Percentiles rank a stretch among this genome's conserved stretches.
Conservation (phyloP, 2,113 vertebrate genomes). For the mouse (Mus musculus) region DNA sequence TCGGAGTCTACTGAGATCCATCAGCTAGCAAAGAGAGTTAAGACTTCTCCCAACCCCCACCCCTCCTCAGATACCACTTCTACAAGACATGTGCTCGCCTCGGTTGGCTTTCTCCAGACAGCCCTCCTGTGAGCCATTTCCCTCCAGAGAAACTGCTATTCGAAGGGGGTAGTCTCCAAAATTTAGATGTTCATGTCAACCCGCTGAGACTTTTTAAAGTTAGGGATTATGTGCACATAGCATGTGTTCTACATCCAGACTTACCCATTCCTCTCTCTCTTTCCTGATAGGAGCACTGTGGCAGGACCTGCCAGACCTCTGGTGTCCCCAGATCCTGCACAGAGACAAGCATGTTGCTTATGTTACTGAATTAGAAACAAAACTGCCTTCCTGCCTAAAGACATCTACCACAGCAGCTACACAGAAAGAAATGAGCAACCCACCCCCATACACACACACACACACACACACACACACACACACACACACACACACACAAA, state of each 20-base stretch:
- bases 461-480: background rate
- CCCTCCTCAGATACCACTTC: background rate
- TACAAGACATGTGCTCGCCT: too few species aligned
- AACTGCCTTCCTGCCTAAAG: conserved; percentile 41
- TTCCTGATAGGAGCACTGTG: background rate
- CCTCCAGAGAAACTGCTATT: background rate
- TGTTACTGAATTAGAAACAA: conserved; percentile 43
- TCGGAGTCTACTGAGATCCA: background rate
- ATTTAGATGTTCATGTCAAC: background rate
- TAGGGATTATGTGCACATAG: background rate
- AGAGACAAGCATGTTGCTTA: too few species aligned
- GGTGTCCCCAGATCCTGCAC: background rate
- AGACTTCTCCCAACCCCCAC: too few species aligned
- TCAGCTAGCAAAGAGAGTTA: background rate
- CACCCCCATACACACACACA: background rate
- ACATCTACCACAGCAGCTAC: background rate
- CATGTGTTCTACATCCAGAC: background rate
- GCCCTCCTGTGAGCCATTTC: background rate
- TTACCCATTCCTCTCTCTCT: background rate
- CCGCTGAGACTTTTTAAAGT: background rate
- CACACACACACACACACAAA: background rate
- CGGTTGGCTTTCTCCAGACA: background rate
- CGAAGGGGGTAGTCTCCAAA: background rate
- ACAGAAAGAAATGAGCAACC: conserved; percentile 66
- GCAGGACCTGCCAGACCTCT: background rate